Percentiles rank a stretch among this genome's conserved stretches.
These are phyloP conservation scores for Perithous albicinctus DNA, from an alignment of 2,888 invertebrate genomes.

Conservation along the genomic window DNA sequence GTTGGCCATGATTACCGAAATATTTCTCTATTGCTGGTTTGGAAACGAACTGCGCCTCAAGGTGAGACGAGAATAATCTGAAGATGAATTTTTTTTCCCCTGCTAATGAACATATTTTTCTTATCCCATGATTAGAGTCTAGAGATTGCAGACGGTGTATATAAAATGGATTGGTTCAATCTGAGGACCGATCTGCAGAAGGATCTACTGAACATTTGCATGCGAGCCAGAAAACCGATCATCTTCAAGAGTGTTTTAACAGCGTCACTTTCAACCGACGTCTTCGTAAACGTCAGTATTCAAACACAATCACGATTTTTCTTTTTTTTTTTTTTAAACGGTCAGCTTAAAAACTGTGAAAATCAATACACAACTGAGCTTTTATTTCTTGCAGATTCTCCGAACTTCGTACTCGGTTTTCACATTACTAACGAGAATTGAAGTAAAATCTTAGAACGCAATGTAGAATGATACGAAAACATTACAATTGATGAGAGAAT, in stretches of 20 bases:
- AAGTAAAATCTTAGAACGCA: neutral
- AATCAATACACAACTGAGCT: too few relatives aligned
- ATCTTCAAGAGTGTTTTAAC: constrained; percentile 61
- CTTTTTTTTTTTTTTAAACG: too few relatives aligned
- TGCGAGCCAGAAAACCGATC: constrained; percentile 60
- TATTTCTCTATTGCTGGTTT: constrained; percentile 69
- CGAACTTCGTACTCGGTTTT: constrained; percentile 40
- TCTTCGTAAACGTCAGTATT: constrained; percentile 9
- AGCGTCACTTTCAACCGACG: constrained; percentile 19
- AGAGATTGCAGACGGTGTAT: constrained; percentile 57
- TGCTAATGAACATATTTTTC: neutral
- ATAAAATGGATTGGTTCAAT: constrained; percentile 68
- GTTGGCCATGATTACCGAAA: constrained; percentile 62
- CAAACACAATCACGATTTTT: neutral
- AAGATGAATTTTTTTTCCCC: neutral
- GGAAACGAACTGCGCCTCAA: constrained; percentile 68
- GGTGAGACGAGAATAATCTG: constrained; percentile 44
- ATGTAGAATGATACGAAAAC: neutral
- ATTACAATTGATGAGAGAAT: too few relatives aligned
- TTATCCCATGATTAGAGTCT: constrained; percentile 58
- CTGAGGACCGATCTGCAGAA: constrained; percentile 47
- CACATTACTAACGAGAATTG: constrained; percentile 19
- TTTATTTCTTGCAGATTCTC: constrained; percentile 39
- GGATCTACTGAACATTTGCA: constrained; percentile 62
- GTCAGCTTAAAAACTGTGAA: too few relatives aligned